Evolutionary conservation across 2,113 vertebrate species (phyloP).

Genomic region (Ailurus styani): DNA sequence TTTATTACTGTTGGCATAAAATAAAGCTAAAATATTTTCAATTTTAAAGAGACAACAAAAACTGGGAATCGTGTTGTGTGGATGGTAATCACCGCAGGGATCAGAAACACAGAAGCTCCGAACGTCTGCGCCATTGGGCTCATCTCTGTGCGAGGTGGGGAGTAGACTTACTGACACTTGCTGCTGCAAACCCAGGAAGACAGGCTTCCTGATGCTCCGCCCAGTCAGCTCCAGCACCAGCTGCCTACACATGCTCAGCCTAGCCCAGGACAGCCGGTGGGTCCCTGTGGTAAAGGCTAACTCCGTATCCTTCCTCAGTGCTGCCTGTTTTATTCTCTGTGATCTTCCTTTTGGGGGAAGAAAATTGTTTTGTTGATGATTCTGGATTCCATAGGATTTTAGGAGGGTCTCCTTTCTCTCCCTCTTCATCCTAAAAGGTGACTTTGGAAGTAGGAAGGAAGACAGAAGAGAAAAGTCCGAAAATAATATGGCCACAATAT

Average conservation of each 20-base stretch:
- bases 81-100: neutral
- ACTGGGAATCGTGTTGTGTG: neutral
- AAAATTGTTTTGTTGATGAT: neutral
- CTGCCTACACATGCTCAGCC: neutral
- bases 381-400: neutral
- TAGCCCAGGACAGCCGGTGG: neutral
- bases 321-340: conserved; percentile 3
- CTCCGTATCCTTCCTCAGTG: neutral
- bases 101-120: fast-evolving
- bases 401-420: neutral
- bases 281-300: neutral
- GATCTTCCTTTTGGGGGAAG: neutral
- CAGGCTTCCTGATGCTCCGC: neutral
- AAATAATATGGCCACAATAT: neutral
- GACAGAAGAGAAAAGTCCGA: neutral
- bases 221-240: neutral
- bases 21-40: conserved; percentile 13
- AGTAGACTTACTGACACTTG: neutral
- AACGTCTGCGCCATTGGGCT: neutral
- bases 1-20: conserved; percentile 18
- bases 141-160: neutral
- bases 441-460: neutral
- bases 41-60: conserved; percentile 11
- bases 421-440: neutral
- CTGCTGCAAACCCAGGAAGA: neutral